phyloP scores from a whole-genome alignment of 2,797 vertebrate species.

The Siniperca scherzeri region DNA sequence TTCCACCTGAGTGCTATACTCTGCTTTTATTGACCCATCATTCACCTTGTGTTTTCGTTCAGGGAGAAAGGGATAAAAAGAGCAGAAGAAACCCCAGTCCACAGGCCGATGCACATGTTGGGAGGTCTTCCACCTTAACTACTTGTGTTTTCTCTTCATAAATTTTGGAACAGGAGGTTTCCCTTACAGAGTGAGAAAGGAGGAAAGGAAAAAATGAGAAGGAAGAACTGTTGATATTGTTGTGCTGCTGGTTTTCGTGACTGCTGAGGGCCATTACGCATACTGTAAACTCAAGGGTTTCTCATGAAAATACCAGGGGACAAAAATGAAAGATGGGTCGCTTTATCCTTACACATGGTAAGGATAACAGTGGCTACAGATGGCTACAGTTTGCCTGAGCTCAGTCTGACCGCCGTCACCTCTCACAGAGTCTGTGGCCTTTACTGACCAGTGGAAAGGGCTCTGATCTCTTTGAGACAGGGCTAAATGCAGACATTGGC shows the following conservation, averaged over 20 bases:
- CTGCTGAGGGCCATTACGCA: slow-evolving; percentile 48
- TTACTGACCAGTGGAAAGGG: slow-evolving; percentile 48
- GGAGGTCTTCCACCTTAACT: slow-evolving; percentile 81
- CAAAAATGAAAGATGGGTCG: slow-evolving; percentile 63
- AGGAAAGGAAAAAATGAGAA: slow-evolving; percentile 22
- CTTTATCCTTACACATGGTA: slow-evolving; percentile 47
- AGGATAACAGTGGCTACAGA: slow-evolving; percentile 10
- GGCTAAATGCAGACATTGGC: slow-evolving; percentile 67
- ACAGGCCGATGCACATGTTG: slow-evolving; percentile 71
- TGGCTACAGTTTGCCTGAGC: slow-evolving; percentile 63
- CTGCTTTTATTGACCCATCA: slow-evolving; percentile 78
- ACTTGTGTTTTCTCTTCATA: slow-evolving; percentile 81
- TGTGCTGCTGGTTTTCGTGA: slow-evolving; percentile 63
- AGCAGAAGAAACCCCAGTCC: slow-evolving; percentile 56
- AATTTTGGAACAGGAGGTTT: slow-evolving; percentile 73
- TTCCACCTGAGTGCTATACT: slow-evolving; percentile 80
- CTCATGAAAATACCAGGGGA: slow-evolving; percentile 73
- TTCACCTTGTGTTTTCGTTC: slow-evolving; percentile 75
- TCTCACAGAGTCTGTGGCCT: slow-evolving; percentile 66
- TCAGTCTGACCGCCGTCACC: slow-evolving; percentile 64
- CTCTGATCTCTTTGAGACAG: slow-evolving; percentile 29
- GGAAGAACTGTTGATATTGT: slow-evolving; percentile 49
- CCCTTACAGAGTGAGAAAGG: slow-evolving; percentile 40
- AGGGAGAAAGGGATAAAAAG: slow-evolving; percentile 67
- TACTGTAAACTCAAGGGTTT: slow-evolving; percentile 65